These are phyloP conservation scores for Agrochola litura DNA, from an alignment of 2,888 invertebrate species.

Conservation along the genomic window DNA sequence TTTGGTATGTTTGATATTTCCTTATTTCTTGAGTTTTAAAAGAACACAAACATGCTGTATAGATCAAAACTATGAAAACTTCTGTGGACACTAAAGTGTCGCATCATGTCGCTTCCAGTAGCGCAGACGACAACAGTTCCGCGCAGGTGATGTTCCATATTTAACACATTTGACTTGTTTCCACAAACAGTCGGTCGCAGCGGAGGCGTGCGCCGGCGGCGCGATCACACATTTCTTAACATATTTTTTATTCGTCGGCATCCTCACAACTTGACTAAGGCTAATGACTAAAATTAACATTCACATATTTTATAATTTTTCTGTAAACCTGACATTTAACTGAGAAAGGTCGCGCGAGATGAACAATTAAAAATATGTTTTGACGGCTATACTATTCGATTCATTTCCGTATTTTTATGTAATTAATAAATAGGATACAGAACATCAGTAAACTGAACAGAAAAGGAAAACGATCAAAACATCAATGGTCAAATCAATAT, in stretches of 20 bases:
- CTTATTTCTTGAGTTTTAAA: neutral
- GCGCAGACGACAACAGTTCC: slow-evolving; percentile 54
- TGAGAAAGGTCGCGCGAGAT: slow-evolving; percentile 77
- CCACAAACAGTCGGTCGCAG: slow-evolving; percentile 82
- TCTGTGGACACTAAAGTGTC: slow-evolving; percentile 41
- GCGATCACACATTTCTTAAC: slow-evolving; percentile 84
- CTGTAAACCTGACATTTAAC: slow-evolving; percentile 78
- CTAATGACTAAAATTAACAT: slow-evolving; percentile 89
- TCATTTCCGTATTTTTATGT: slow-evolving; percentile 49
- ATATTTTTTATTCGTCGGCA: slow-evolving; percentile 82
- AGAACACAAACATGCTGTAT: too few relatives aligned
- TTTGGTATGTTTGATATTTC: slow-evolving; percentile 40
- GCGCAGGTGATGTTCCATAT: slow-evolving; percentile 76
- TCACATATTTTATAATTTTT: slow-evolving; percentile 86
- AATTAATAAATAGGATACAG: slow-evolving; percentile 35
- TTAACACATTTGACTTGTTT: slow-evolving; percentile 88
- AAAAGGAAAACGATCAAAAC: slow-evolving; percentile 40
- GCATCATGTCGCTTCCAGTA: slow-evolving; percentile 74
- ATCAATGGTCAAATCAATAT: slow-evolving; percentile 36
- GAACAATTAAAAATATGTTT: slow-evolving; percentile 78
- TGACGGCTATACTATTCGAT: slow-evolving; percentile 74
- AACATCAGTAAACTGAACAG: slow-evolving; percentile 39
- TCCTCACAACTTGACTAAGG: slow-evolving; percentile 81
- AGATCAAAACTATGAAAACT: neutral
- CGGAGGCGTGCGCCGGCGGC: slow-evolving; percentile 83